Conservation (phyloP, 2,113 vertebrate genomes). For the Athene noctua region DNA sequence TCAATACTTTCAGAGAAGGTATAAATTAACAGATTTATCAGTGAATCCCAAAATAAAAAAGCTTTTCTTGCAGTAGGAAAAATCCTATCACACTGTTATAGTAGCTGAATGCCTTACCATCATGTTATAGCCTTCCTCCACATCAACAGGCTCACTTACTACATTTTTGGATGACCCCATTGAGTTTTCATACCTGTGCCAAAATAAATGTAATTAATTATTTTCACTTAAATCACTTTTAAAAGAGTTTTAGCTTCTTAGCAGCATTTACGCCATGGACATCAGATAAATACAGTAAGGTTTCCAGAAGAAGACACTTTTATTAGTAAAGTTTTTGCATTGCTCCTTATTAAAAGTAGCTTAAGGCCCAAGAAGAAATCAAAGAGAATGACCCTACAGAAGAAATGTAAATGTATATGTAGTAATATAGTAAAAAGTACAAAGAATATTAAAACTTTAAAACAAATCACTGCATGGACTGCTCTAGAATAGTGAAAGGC, state of each 20-base stretch:
- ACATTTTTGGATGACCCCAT: conserved; percentile 68
- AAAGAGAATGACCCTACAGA: not conserved
- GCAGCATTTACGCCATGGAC: not conserved
- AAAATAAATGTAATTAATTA: conserved; percentile 31
- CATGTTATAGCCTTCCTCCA: conserved; percentile 54
- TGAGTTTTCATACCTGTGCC: conserved; percentile 65
- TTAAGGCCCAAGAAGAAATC: not conserved
- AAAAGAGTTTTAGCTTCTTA: conserved; percentile 5
- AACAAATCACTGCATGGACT: not conserved
- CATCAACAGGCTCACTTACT: conserved; percentile 54
- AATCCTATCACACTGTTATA: not conserved
- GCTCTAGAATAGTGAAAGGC: not conserved
- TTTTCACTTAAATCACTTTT: not conserved
- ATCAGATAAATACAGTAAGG: not conserved
- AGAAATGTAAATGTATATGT: not conserved
- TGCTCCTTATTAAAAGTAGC: not conserved
- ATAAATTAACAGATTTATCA: not conserved
- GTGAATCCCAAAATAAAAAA: not conserved
- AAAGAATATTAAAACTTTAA: not conserved
- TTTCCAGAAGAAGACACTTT: not conserved
- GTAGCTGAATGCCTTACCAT: conserved; percentile 69
- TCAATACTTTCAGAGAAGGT: not conserved
- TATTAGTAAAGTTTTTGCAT: not conserved
- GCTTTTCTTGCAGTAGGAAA: not conserved
- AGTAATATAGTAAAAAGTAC: not conserved